phyloP scores from a whole-genome alignment of 2,888 invertebrate species.

The Tipula unca region DNA sequence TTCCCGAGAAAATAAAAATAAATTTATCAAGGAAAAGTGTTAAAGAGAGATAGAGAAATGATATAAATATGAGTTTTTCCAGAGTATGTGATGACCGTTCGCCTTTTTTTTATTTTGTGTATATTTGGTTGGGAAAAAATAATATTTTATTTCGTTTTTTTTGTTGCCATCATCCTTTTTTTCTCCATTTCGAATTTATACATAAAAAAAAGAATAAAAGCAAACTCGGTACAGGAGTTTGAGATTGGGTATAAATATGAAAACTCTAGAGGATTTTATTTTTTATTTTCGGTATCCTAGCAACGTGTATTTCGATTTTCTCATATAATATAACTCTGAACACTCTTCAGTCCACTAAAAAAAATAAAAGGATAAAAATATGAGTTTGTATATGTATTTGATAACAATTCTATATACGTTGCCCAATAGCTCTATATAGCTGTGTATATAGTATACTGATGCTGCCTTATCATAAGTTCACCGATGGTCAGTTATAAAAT shows the following conservation, averaged over 20 bases:
- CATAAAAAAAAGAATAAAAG: background rate
- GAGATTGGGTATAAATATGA: conserved; percentile 14
- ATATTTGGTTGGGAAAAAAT: conserved; percentile 14
- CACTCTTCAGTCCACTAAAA: conserved; percentile 14
- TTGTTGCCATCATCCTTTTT: conserved; percentile 9
- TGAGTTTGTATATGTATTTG: background rate
- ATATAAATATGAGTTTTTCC: conserved; percentile 8
- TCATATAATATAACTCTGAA: background rate
- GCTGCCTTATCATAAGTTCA: conserved; percentile 14
- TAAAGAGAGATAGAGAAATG: background rate
- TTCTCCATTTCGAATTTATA: conserved; percentile 14
- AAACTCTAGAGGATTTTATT: conserved; percentile 2
- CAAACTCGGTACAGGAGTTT: background rate
- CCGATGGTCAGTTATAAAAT: conserved; percentile 14
- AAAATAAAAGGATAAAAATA: background rate
- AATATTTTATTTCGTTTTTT: conserved; percentile 3
- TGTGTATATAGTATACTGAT: background rate
- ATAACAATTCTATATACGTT: background rate
- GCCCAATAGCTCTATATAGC: background rate
- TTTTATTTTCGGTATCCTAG: background rate
- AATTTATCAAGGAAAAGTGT: conserved; percentile 14
- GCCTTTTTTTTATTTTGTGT: background rate
- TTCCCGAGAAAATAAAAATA: conserved; percentile 14
- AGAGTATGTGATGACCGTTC: conserved; percentile 14
- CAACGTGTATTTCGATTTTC: background rate